A percentile compares a stretch with the other conserved stretches of the same genome.
phyloP scores from a whole-genome alignment of 2,113 vertebrate species.

The Saguinus imperator region DNA sequence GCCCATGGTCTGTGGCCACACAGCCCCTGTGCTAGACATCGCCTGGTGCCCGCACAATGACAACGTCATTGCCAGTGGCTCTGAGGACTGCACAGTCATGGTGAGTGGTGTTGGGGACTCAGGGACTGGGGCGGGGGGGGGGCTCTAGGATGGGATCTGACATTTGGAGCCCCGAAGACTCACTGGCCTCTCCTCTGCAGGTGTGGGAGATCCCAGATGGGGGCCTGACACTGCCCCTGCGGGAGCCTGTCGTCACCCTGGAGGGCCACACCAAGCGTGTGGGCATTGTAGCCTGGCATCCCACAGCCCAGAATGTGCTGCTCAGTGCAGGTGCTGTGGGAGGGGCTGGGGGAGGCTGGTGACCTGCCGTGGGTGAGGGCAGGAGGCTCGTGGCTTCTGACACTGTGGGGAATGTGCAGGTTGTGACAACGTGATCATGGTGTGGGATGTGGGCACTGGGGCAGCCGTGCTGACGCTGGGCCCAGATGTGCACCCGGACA shows the following conservation, averaged over 20 bases:
- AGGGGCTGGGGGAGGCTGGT: not conserved
- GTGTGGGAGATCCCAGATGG: conserved; percentile 94
- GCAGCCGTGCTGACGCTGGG: conserved; percentile 86
- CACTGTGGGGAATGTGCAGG: conserved; percentile 76
- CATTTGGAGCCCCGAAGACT: not conserved
- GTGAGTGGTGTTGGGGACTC: conserved; percentile 27
- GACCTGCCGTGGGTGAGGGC: not conserved
- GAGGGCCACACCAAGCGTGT: conserved; percentile 94
- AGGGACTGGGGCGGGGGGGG: not conserved
- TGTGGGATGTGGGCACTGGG: conserved; percentile 91
- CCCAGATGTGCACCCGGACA: conserved; percentile 85
- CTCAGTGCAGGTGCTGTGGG: conserved; percentile 89
- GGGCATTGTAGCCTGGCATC: conserved; percentile 93
- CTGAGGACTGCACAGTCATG: conserved; percentile 93
- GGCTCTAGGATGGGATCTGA: not conserved
- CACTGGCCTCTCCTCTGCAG: conserved; percentile 70
- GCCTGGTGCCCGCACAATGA: conserved; percentile 95
- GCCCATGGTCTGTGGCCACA: conserved; percentile 92
- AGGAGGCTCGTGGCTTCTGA: not conserved
- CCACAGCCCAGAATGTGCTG: conserved; percentile 92
- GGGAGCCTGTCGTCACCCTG: conserved; percentile 90
- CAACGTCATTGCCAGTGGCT: conserved; percentile 93
- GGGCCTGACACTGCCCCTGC: conserved; percentile 85
- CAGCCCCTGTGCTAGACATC: conserved; percentile 92
- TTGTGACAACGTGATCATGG: conserved; percentile 91